Evolutionary conservation across 2,797 vertebrate genomes (phyloP).

Genomic region (Pseudopleuronectes americanus): DNA sequence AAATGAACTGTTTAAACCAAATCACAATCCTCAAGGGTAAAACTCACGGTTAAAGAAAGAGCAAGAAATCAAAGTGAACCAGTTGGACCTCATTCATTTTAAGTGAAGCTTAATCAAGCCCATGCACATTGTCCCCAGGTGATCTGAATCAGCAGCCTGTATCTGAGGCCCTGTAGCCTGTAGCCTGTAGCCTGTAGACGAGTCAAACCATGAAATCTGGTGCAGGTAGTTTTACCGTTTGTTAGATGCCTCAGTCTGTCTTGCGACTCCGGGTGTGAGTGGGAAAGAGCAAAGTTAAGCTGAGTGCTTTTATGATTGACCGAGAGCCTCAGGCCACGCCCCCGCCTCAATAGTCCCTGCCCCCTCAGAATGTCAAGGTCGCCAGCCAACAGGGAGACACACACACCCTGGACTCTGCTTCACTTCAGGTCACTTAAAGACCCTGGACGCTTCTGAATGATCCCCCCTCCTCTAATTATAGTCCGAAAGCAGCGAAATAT

Average conservation of each 20-base stretch:
- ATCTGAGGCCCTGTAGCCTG: conserved; percentile 1
- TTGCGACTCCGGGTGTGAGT: conserved; percentile 82
- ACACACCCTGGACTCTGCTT: conserved; percentile 12
- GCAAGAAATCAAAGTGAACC: not conserved
- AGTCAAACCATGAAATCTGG: not conserved
- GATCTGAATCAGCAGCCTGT: conserved; percentile 7
- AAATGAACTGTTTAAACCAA: not conserved
- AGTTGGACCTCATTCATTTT: not conserved
- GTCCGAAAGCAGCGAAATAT: too few relatives aligned
- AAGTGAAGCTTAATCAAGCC: not conserved
- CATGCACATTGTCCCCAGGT: conserved; percentile 24
- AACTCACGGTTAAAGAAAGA: not conserved
- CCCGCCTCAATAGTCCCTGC: conserved; percentile 40
- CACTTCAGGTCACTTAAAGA: conserved; percentile 1
- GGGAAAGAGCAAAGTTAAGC: conserved; percentile 41
- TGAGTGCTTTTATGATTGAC: conserved; percentile 71
- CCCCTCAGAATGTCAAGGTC: conserved; percentile 84
- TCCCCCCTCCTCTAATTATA: not conserved
- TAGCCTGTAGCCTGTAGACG: not conserved
- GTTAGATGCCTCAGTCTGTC: conserved; percentile 76
- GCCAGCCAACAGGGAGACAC: conserved; percentile 21
- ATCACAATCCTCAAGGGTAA: not conserved
- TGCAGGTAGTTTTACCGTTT: conserved; percentile 77
- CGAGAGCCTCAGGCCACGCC: conserved; percentile 61
- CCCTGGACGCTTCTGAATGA: not conserved